These are phyloP conservation scores for Drosophila virilis DNA, from an alignment of 1,140 invertebrate genomes.

Conservation along the genomic window DNA sequence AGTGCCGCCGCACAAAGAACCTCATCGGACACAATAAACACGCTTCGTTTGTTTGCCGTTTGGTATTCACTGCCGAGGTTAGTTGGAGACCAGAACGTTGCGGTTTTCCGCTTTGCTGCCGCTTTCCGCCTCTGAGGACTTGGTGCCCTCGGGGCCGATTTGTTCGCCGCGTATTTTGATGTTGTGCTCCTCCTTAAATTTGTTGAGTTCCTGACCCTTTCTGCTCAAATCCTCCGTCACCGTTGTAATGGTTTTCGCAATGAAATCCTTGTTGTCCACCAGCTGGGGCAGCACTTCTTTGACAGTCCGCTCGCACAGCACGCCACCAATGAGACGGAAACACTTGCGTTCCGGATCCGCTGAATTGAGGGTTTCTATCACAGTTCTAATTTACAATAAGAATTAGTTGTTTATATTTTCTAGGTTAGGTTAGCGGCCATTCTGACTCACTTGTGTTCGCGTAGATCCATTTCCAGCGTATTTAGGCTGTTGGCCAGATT, in stretches of 20 bases:
- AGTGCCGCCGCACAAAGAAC: constrained; percentile 30
- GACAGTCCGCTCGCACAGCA: constrained; percentile 96
- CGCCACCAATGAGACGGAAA: constrained; percentile 96
- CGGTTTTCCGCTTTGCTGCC: constrained; percentile 85
- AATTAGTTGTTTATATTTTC: constrained; percentile 39
- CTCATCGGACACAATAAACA: constrained; percentile 69
- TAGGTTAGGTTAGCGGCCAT: constrained; percentile 37
- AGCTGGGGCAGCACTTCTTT: constrained; percentile 95
- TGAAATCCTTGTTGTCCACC: constrained; percentile 92
- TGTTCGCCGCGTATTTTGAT: constrained; percentile 91
- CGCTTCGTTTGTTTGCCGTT: constrained; percentile 45
- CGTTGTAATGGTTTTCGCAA: constrained; percentile 91
- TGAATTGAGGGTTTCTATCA: constrained; percentile 96
- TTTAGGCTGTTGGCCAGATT: constrained; percentile 93
- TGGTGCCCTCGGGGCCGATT: constrained; percentile 84
- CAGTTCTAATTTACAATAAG: constrained; percentile 88
- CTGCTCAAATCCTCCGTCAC: constrained; percentile 92
- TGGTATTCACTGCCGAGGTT: constrained; percentile 36
- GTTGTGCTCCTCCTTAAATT: constrained; percentile 96
- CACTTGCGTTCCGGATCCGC: constrained; percentile 95
- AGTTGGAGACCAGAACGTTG: constrained; percentile 86
- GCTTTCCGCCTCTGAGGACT: constrained; percentile 77
- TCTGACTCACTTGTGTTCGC: constrained; percentile 95
- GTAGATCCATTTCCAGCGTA: constrained; percentile 96
- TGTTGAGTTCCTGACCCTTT: constrained; percentile 96